Base-by-base conservation (phyloP, 2,797 vertebrate species). In the Semotilus atromaculatus region DNA sequence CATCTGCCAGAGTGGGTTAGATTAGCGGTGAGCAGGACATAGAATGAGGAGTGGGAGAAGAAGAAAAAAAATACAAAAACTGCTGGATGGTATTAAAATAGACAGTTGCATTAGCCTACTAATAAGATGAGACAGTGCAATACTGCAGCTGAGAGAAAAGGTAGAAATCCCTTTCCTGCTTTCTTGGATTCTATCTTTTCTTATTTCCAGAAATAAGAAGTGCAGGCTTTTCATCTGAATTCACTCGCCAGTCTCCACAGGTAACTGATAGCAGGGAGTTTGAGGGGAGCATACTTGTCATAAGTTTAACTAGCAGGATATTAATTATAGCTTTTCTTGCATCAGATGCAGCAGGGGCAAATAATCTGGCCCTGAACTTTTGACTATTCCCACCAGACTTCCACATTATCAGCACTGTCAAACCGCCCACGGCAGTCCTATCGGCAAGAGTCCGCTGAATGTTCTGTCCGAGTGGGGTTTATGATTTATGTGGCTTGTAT, bases 61-160 rank as follows among this genome's bases (percentile, higher is more conserved):
- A 48, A 48, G 58, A 48, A 60, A 66, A 21, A 83, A 85, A 83
- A 88, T 68, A 92, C 91, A 94, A 93, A 93, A 94, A 92, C 94
- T 94, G 94, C 93, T 94, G 91, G 88, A 88, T 87, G 89, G 92
- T 93, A 95, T 95, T 93, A 94, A 94, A 95, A 95, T 94, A 94
- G 94, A 95, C 94, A 96, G 92, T 93, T 93, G 93, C 92, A 95
- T 95, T 95, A 94, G 93, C 92, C 91, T 93, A 91, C 93, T 95
- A 95, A 95, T 93, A 93, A 91, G 91, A 94, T 91, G 91, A 93
- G 95, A 94, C 93, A 93, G 93, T 90, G 92, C 93, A 94, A 94
- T 92, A 93, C 92, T 89, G 91, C 92, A 67, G 85, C 26, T 43
- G 62, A 16, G 45, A 76, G n/a, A 58, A 74, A 73, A 40, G 79